These are phyloP conservation scores for Hetaerina americana DNA, from an alignment of 1,140 invertebrate genomes.

Conservation along the genomic window DNA sequence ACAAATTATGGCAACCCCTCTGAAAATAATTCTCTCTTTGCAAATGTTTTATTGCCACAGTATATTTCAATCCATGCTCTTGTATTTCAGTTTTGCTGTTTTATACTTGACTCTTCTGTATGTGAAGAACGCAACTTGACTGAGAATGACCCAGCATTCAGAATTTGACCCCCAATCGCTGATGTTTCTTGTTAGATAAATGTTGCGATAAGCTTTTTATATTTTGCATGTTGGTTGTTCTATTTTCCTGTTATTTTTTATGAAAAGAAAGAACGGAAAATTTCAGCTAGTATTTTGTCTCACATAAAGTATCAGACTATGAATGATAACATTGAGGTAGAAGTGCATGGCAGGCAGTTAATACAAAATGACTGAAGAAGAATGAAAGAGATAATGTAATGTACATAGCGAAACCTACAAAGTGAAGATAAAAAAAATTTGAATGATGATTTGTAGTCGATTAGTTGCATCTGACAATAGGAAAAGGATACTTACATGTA, in stretches of 20 bases:
- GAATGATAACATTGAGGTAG: too few species aligned
- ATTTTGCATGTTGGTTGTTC: neutral
- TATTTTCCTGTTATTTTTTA: neutral
- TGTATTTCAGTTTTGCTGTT: neutral
- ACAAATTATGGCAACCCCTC: neutral
- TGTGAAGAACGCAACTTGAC: neutral
- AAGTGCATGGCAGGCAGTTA: too few species aligned
- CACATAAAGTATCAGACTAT: too few species aligned
- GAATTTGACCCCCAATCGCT: neutral
- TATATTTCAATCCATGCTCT: neutral
- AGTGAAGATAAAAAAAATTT: too few species aligned
- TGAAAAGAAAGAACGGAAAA: neutral
- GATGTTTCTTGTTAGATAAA: neutral
- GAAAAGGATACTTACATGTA: too few species aligned
- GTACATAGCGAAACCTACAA: too few species aligned
- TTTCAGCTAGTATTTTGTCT: too few species aligned
- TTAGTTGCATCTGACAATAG: too few species aligned
- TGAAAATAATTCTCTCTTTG: neutral
- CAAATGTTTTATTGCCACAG: neutral
- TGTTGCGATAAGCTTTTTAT: neutral
- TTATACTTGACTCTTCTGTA: neutral
- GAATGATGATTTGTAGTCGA: too few species aligned
- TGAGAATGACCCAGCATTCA: neutral
- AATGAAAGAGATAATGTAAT: too few species aligned
- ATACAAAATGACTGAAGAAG: too few species aligned